Percentiles rank a stretch among this genome's conserved stretches.
Conservation (phyloP, 2,113 vertebrate species). For the Sigmodon hispidus region DNA sequence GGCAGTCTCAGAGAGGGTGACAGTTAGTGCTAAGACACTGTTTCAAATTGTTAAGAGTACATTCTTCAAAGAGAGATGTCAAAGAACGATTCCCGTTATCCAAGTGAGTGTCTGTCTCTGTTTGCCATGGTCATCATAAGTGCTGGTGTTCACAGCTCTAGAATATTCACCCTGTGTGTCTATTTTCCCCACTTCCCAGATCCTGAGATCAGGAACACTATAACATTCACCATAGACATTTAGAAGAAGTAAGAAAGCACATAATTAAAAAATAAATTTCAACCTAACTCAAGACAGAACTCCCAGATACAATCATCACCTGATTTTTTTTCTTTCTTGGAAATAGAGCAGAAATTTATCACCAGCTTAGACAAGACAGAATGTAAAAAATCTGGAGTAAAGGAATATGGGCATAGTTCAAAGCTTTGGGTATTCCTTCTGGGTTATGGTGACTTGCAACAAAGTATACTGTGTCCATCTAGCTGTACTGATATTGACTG, state of each 20-base stretch:
- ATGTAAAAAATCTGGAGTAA: background rate
- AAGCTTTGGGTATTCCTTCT: background rate
- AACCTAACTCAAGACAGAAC: too few relatives aligned
- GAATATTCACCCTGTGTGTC: accelerated
- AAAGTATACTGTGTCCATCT: too few relatives aligned
- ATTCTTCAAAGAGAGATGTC: background rate
- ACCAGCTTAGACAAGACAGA: background rate
- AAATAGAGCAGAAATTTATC: background rate
- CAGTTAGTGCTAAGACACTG: too few relatives aligned
- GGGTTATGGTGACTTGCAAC: background rate
- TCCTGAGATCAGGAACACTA: background rate
- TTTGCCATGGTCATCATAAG: too few relatives aligned
- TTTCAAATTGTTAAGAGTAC: too few relatives aligned
- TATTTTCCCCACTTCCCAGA: background rate
- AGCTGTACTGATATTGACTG: too few relatives aligned
- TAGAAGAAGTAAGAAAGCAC: background rate
- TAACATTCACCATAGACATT: too few relatives aligned
- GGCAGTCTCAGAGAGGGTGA: too few relatives aligned
- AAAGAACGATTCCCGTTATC: background rate
- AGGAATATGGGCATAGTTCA: background rate
- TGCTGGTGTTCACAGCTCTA: background rate
- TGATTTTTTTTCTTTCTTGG: background rate
- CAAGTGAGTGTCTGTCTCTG: too few relatives aligned
- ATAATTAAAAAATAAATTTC: background rate
- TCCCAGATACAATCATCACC: too few relatives aligned